Base-by-base conservation (phyloP, 2,113 vertebrate genomes). In the Panurus biarmicus region DNA sequence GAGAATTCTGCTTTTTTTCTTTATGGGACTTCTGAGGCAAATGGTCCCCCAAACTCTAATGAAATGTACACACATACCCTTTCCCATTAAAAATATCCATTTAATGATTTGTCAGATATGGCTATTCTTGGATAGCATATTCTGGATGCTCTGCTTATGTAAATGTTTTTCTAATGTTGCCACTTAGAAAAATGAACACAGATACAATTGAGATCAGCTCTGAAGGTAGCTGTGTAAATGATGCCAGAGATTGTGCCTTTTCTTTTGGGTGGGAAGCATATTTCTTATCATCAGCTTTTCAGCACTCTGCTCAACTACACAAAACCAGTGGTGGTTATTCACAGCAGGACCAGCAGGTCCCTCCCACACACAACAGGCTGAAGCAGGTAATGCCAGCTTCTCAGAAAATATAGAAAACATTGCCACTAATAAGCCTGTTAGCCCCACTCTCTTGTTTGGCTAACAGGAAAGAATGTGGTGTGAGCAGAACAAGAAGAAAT, bases 291-390 rank as follows among this genome's bases (percentile, higher is more conserved):
- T 44, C 12, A 74, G 4, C 51, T 89, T 90, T 95, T 58, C 54
- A 80, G 12, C 25, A 36, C 75, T 88, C 66, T 69, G 35, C 50
- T 79, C 53, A 53, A 35, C 61, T 67, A 31, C 58, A 56, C 5
- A 17, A 56, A 74, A 80, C 5, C 66, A 77, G 61, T 15, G 40
- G 18, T 61, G 35, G 48, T 93, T 93, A 64, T 83, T 90, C 94
- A 81, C 88, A 94, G 77, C 72, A 91, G 87, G 86, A 85, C 90
- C 64, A 86, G 66, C 53, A 78, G 61, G 87, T 90, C 51, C 51
- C 85, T 90, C 91, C 93, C 36, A 82, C 88, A 61, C 67, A 83
- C 11, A 87, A 14, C 40, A 69, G 66, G 23, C 72, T 87, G 86
- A 93, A 58, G 67, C 60, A 87, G 91, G 91, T 89, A 91, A 75